Evolutionary conservation across 2,888 invertebrate genomes (phyloP).

Genomic region (Lissocephala sabroskyi): DNA sequence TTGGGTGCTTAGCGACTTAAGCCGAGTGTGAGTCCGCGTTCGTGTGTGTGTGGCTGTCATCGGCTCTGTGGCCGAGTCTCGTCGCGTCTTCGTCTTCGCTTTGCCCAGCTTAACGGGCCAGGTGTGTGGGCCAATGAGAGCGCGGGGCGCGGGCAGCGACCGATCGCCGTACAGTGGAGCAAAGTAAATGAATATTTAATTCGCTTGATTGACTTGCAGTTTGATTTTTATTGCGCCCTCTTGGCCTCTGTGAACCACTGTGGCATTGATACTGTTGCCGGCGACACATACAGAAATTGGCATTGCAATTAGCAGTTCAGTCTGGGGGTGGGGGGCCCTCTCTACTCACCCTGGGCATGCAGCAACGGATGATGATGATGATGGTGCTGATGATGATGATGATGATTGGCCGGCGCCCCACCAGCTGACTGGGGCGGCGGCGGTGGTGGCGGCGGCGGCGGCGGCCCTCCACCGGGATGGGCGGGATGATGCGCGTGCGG

Average conservation of each 20-base stretch:
- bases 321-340: conserved; percentile 14
- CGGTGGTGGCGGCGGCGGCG: too few species aligned
- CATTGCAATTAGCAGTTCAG: conserved; percentile 63
- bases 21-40: conserved; percentile 10
- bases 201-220: neutral
- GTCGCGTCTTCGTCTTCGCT: too few species aligned
- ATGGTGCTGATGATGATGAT: conserved; percentile 22
- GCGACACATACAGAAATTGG: conserved; percentile 26
- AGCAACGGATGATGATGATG: conserved; percentile 56
- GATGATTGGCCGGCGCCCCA: conserved; percentile 12
- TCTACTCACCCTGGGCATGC: conserved; percentile 72
- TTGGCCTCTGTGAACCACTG: too few species aligned
- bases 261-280: neutral
- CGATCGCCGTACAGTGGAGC: conserved; percentile 11
- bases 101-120: too few species aligned
- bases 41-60: conserved; percentile 29
- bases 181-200: too few species aligned
- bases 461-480: too few species aligned
- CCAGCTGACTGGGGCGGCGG: too few species aligned
- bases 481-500: conserved; percentile 16
- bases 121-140: too few species aligned
- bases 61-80: too few species aligned
- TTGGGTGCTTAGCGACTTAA: too few species aligned
- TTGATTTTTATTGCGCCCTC: neutral
- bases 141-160: neutral